phyloP scores from a whole-genome alignment of 2,888 invertebrate genomes.

The Invenusta paracnida region DNA sequence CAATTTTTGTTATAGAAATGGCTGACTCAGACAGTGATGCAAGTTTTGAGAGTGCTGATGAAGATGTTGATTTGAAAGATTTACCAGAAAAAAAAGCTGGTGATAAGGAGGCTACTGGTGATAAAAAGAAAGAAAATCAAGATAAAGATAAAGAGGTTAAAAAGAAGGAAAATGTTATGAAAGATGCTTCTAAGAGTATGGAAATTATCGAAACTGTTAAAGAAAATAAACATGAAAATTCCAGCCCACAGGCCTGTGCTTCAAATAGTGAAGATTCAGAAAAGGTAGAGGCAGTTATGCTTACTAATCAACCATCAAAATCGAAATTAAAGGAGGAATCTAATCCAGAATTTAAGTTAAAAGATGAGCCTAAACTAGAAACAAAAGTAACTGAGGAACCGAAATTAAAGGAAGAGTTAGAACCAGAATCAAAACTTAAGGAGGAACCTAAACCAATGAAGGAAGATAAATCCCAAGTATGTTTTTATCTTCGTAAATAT shows the following conservation, averaged over 20 bases:
- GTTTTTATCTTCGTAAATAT: not conserved
- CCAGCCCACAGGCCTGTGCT: too few species aligned
- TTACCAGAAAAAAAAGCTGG: not conserved
- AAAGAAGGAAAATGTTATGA: not conserved
- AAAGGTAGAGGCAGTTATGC: not conserved
- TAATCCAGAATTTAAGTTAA: not conserved
- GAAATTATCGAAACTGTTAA: not conserved
- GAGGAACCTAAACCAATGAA: too few species aligned
- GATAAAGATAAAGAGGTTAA: too few species aligned
- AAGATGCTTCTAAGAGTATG: not conserved
- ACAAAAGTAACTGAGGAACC: too few species aligned
- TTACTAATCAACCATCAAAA: not conserved
- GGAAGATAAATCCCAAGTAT: too few species aligned
- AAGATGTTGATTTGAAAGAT: not conserved
- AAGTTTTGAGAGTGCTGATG: not conserved
- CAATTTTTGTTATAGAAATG: too few species aligned
- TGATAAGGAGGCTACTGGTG: not conserved
- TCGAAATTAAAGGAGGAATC: not conserved
- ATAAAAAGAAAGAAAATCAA: not conserved
- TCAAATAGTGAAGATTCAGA: too few species aligned
- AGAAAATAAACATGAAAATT: not conserved
- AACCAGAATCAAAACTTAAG: too few species aligned
- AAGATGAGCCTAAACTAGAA: not conserved
- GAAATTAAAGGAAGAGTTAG: too few species aligned
- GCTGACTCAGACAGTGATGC: not conserved